Conservation (phyloP, 2,113 vertebrate genomes). For the Malurus elegans region DNA sequence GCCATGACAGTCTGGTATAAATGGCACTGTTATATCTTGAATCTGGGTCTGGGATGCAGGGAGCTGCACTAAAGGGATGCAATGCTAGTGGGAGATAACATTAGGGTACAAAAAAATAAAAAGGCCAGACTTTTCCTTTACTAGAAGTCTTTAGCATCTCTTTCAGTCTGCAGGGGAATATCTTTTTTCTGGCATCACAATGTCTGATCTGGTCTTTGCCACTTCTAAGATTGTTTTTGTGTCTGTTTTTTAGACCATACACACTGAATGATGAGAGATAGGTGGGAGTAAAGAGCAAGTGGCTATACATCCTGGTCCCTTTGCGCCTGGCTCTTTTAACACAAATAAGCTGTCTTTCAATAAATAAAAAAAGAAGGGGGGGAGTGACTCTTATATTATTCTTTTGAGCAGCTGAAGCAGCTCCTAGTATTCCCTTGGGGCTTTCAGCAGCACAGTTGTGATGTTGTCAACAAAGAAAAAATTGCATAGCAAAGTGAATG, state of each 20-base stretch:
- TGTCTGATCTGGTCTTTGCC: neutral
- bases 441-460: neutral
- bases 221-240: neutral
- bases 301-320: neutral
- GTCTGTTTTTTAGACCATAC: neutral
- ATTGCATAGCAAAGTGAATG: neutral
- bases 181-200: neutral
- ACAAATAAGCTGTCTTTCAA: slow-evolving; percentile 26
- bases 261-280: neutral
- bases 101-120: neutral
- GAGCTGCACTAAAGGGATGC: accelerated
- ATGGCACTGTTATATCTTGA: neutral
- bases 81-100: neutral
- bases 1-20: neutral
- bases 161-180: neutral
- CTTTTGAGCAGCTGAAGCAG: slow-evolving; percentile 34
- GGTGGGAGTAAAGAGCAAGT: neutral
- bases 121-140: neutral
- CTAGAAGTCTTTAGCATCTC: neutral
- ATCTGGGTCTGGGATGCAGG: neutral
- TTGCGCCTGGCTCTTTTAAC: neutral
- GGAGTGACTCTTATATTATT: neutral
- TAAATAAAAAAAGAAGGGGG: neutral
- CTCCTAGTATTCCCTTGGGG: slow-evolving; percentile 4
- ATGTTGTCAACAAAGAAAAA: slow-evolving; percentile 23